Conservation (phyloP, 2,113 vertebrate genomes). For the Galemys pyrenaicus region DNA sequence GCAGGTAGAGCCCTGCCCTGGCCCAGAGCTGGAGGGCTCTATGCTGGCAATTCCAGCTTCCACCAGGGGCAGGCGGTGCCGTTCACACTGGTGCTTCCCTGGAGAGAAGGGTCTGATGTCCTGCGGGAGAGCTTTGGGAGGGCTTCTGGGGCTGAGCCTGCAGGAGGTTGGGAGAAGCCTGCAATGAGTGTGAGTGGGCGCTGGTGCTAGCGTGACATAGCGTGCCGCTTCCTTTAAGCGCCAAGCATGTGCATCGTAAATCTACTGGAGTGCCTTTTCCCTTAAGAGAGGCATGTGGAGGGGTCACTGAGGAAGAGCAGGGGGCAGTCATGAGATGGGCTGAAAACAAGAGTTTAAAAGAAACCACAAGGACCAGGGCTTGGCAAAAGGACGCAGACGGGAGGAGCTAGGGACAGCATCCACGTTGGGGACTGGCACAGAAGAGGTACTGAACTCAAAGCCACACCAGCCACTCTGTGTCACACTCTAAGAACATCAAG, state of each 20-base stretch:
- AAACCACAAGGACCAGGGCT: not conserved
- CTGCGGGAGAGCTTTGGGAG: not conserved
- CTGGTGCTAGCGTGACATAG: not conserved
- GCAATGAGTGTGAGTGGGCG: not conserved
- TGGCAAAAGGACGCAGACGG: not conserved
- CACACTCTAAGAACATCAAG: not conserved
- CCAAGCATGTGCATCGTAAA: not conserved
- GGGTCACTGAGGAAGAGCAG: not conserved
- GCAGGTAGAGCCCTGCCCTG: not conserved
- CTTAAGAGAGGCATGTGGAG: not conserved
- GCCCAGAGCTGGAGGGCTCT: not conserved
- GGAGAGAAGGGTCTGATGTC: not conserved
- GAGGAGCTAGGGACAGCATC: not conserved
- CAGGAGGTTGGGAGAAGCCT: not conserved
- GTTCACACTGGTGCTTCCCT: not conserved
- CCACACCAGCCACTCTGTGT: not conserved
- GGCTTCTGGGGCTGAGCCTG: not conserved
- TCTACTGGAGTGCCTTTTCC: not conserved
- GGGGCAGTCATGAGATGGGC: not conserved
- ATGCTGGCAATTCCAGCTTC: not conserved
- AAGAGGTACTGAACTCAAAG: not conserved
- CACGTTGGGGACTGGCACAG: not conserved
- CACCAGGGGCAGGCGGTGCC: not conserved
- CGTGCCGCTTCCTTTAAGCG: accelerated
- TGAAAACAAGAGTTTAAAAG: not conserved